Conservation (phyloP, 53 echinoderm and acorn worm species). For the Temnopleurus reevesii region DNA sequence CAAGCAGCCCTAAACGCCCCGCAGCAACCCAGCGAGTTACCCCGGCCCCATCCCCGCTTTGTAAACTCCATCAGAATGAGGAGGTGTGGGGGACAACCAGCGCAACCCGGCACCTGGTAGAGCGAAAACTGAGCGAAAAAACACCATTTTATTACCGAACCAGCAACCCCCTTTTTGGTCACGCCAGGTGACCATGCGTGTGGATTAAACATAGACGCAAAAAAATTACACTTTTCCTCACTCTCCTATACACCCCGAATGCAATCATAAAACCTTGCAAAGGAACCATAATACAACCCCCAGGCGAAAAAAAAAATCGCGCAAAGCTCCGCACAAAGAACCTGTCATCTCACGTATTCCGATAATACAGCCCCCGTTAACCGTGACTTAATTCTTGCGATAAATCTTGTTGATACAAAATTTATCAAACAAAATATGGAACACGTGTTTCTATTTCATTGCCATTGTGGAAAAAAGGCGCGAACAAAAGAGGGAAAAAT, state of each 20-base stretch:
- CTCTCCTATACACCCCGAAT: neutral
- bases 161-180: neutral
- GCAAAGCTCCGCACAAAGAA: slow-evolving; percentile 20
- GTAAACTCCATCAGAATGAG: neutral
- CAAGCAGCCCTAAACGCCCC: neutral
- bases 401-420: slow-evolving; percentile 57
- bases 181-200: slow-evolving; percentile 43
- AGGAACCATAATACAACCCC: slow-evolving; percentile 28
- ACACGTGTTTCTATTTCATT: slow-evolving; percentile 28
- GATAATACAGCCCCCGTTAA: slow-evolving; percentile 39
- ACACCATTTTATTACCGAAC: neutral
- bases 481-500: slow-evolving; percentile 4
- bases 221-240: neutral
- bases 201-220: neutral
- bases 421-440: slow-evolving; percentile 56
- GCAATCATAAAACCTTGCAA: neutral
- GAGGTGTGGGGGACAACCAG: neutral
- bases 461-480: neutral
- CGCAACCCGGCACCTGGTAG: slow-evolving; percentile 8
- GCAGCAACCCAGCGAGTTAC: slow-evolving; percentile 33
- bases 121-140: neutral
- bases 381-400: slow-evolving; percentile 32
- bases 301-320: neutral
- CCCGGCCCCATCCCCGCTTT: slow-evolving; percentile 1
- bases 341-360: slow-evolving; percentile 32